These are phyloP conservation scores for Drosophila eohydei DNA, from an alignment of 2,888 invertebrate species.

Conservation along the genomic window DNA sequence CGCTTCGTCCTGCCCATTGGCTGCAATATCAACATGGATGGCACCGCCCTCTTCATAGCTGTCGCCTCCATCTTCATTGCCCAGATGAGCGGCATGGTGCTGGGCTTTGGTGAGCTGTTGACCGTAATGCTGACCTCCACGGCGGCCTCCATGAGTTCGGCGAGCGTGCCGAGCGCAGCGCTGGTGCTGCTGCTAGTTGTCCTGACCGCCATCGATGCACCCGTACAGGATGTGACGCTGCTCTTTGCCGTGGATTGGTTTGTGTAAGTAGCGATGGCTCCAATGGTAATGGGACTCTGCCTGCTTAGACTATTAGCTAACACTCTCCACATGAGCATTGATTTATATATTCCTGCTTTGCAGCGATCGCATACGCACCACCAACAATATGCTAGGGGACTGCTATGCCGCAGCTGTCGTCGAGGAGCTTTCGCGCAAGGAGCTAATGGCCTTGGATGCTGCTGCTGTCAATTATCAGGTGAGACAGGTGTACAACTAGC, in stretches of 20 bases:
- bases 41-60: constrained; percentile 94
- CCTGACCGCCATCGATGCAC: constrained; percentile 92
- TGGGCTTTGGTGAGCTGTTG: constrained; percentile 93
- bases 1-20: constrained; percentile 96
- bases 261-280: constrained; percentile 88
- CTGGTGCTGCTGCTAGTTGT: constrained; percentile 92
- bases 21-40: constrained; percentile 97
- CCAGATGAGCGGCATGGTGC: constrained; percentile 92
- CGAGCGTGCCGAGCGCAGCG: constrained; percentile 94
- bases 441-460: constrained; percentile 91
- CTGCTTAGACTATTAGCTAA: neutral
- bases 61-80: constrained; percentile 94
- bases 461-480: constrained; percentile 87
- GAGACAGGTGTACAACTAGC: neutral
- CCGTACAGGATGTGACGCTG: constrained; percentile 92
- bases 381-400: constrained; percentile 95
- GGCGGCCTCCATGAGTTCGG: constrained; percentile 94
- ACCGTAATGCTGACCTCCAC: constrained; percentile 94
- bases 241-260: constrained; percentile 96
- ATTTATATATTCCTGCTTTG: neutral
- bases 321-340: neutral
- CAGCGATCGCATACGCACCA: constrained; percentile 94
- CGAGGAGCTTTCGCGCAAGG: constrained; percentile 92
- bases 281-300: too few species aligned
- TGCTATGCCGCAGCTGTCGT: constrained; percentile 95